These are phyloP conservation scores for Odobenus rosmarus DNA, from an alignment of 2,113 vertebrate species.

Conservation along the genomic window DNA sequence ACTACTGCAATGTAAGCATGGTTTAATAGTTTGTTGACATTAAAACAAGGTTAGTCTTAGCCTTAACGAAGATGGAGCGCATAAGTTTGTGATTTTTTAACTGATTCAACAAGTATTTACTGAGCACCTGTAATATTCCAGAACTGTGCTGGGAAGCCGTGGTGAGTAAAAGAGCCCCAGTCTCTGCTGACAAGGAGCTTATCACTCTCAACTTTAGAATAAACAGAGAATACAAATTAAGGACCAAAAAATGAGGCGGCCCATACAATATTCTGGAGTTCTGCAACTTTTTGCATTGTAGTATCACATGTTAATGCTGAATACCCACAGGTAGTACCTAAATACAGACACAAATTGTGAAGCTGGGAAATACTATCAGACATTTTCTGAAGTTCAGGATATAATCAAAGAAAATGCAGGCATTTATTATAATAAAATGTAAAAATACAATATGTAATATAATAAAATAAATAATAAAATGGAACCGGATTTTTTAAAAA, in stretches of 20 bases:
- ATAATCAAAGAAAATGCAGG: slow-evolving; percentile 5
- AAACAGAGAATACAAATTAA: slow-evolving; percentile 22
- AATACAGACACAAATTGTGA: slow-evolving; percentile 32
- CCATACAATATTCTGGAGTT: slow-evolving; percentile 30
- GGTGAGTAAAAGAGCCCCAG: neutral
- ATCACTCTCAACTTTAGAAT: slow-evolving; percentile 39
- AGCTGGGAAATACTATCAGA: neutral
- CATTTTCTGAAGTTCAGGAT: slow-evolving; percentile 40
- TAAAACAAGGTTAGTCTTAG: slow-evolving; percentile 8
- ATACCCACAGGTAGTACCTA: neutral
- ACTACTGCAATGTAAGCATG: neutral
- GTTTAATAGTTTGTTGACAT: neutral
- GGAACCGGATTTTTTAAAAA: neutral
- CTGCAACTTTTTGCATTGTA: neutral
- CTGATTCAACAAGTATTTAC: slow-evolving; percentile 1
- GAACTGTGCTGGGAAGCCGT: neutral
- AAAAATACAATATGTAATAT: neutral
- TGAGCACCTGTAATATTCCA: neutral
- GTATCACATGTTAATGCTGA: slow-evolving; percentile 10
- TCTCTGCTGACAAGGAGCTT: neutral
- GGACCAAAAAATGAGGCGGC: neutral
- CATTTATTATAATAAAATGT: slow-evolving; percentile 18
- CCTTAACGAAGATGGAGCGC: slow-evolving; percentile 29
- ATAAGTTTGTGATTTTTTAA: neutral
- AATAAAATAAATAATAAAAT: neutral